A percentile compares a stretch with the other conserved stretches of the same genome.
These are phyloP conservation scores for Triops longicaudatus DNA, from an alignment of 1,140 invertebrate genomes.

Conservation along the genomic window DNA sequence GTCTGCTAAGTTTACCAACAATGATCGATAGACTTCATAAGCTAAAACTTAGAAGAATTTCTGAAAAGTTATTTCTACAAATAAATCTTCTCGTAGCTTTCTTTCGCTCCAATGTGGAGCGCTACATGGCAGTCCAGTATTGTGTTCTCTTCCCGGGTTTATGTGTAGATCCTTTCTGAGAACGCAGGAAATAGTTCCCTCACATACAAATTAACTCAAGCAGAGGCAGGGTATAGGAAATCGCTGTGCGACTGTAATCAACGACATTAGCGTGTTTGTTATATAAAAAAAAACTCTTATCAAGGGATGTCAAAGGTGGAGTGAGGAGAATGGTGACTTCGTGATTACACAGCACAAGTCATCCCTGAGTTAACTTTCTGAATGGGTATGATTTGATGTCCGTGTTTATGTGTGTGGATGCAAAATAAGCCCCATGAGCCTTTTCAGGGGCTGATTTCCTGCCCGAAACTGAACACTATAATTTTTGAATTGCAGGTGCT, in stretches of 20 bases:
- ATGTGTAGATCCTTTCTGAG: too few relatives aligned
- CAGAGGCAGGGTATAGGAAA: too few relatives aligned
- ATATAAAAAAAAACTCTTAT: neutral
- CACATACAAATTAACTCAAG: too few relatives aligned
- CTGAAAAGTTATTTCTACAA: too few relatives aligned
- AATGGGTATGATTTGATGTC: neutral
- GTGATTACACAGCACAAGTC: neutral
- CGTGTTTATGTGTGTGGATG: neutral
- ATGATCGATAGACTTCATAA: too few relatives aligned
- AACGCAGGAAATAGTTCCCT: too few relatives aligned
- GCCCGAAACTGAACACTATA: neutral
- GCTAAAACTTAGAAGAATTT: too few relatives aligned
- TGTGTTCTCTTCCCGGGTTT: too few relatives aligned
- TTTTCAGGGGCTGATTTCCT: constrained; percentile 11
- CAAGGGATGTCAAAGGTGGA: neutral
- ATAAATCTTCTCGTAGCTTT: too few relatives aligned
- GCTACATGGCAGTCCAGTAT: too few relatives aligned
- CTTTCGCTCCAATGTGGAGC: too few relatives aligned
- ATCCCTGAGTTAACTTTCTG: neutral
- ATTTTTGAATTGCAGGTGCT: constrained; percentile 7
- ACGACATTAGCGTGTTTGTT: neutral
- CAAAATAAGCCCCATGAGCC: neutral
- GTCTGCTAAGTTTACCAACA: too few relatives aligned
- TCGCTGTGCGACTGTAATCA: neutral
- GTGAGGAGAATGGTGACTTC: neutral